Evolutionary conservation across 2,888 invertebrate species (phyloP).

Genomic region (Nasonia oneida): DNA sequence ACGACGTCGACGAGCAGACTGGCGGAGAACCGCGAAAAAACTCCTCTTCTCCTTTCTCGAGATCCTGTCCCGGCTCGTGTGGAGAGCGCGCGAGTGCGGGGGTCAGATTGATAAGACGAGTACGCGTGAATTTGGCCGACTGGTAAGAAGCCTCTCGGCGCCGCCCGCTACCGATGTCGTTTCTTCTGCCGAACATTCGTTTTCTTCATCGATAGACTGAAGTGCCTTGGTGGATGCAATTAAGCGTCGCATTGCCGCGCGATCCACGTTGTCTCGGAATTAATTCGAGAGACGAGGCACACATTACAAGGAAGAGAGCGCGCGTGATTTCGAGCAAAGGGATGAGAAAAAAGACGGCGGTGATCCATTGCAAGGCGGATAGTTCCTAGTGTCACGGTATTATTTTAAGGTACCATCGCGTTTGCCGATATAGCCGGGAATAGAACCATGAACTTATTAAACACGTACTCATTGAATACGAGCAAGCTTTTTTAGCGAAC

Average conservation of each 20-base stretch:
- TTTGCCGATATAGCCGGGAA: constrained; percentile 65
- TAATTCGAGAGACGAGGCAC: constrained; percentile 12
- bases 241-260: background rate
- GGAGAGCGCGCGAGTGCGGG: background rate
- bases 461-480: background rate
- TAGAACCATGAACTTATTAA: constrained; percentile 5
- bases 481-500: constrained; percentile 37
- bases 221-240: constrained; percentile 72
- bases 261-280: background rate
- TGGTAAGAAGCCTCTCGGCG: background rate
- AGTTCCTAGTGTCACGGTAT: constrained; percentile 78
- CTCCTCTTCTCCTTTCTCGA: background rate
- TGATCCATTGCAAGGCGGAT: constrained; percentile 70
- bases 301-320: background rate
- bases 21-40: background rate
- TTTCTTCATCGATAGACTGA: constrained; percentile 71
- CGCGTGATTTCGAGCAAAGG: background rate
- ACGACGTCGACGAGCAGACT: background rate
- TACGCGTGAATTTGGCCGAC: background rate
- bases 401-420: constrained; percentile 76
- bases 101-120: background rate
- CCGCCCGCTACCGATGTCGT: constrained; percentile 32
- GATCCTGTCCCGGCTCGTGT: background rate
- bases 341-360: constrained; percentile 30
- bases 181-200: constrained; percentile 55